phyloP scores from a whole-genome alignment of 2,113 vertebrate species.

The Pavo muticus region DNA sequence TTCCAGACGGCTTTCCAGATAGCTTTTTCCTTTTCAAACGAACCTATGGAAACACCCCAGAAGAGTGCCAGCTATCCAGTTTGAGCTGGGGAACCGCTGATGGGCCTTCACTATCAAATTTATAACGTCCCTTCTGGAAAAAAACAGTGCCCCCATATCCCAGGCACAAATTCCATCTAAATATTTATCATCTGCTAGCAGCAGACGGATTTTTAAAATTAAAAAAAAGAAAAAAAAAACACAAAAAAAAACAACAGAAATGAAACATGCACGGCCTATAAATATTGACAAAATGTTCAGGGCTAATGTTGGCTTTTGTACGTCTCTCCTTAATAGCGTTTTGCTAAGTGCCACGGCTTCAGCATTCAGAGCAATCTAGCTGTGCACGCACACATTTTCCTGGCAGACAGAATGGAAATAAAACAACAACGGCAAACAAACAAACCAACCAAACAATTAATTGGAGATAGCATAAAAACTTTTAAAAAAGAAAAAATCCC shows the following conservation, averaged over 20 bases:
- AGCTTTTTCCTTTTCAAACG: neutral
- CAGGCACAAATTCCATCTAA: constrained; percentile 37
- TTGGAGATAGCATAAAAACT: constrained; percentile 41
- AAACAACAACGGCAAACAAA: neutral
- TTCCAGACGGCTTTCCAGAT: neutral
- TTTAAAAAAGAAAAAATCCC: neutral
- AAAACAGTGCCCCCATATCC: neutral
- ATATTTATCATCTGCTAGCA: constrained; percentile 53
- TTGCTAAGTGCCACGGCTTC: constrained; percentile 45
- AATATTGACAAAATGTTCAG: constrained; percentile 44
- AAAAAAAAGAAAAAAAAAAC: neutral
- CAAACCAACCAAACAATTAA: neutral
- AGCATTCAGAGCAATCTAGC: constrained; percentile 50
- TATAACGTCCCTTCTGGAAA: neutral
- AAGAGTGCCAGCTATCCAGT: neutral
- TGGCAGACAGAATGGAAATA: constrained; percentile 45
- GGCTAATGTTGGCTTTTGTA: constrained; percentile 49
- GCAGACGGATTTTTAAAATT: constrained; percentile 31
- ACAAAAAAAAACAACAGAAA: neutral
- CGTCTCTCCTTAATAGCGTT: constrained; percentile 46
- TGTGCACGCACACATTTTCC: constrained; percentile 56
- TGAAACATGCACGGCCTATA: constrained; percentile 46
- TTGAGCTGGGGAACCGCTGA: neutral
- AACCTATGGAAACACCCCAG: neutral
- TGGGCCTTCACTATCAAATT: neutral